Evolutionary conservation across 2,797 vertebrate species (phyloP), one percentile per base, ranked within the genome.

Genomic region (Mormyrus proboscirostris): DNA sequence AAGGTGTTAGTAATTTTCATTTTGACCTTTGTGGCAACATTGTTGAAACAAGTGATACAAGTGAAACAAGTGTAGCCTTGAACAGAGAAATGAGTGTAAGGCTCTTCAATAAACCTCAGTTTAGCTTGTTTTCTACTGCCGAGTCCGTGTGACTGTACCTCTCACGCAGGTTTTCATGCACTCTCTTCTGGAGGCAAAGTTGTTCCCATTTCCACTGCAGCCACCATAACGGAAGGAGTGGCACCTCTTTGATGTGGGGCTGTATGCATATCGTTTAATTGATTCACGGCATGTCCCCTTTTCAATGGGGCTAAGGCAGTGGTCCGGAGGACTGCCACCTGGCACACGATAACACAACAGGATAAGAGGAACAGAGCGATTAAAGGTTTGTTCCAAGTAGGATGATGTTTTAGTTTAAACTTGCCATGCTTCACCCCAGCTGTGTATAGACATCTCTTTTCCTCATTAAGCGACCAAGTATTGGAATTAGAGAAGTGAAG

Each of bases 131-230:
- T 69, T 33, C 65, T 69, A 12, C 8, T 1, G 10, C 9, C 1
- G 1, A 69, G 29, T 69, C 65, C 12, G 12, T 33, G 29, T 69
- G 65, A 90, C 98, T 98, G 0, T 92, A 91, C 88, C 83, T 62
- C 90, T 93, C 16, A 88, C 22, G 86, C 86, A 88, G 57, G 38
- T 62, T 41, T 22, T 65, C 38, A 88, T n/a, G 8, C 86, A 88
- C 16, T 88, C 41, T 55, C 9, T 88, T 55, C 22, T 96, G 87
- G 88, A 86, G 51, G 0, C 0, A 86, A 99, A 99, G 94, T 98
- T 98, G 90, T 99, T 99, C 90, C 94, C 92, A 89, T 98, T 99
- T 16, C 97, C 98, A 6, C 97, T 97, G 2, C 98, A 99, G 89
- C 98, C 98, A 0, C 94, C 97, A 95, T 97, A 99, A 8, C 0